Evolutionary conservation across 2,797 vertebrate genomes (phyloP), one percentile per base, ranked within the genome.

Genomic region (Falco peregrinus): DNA sequence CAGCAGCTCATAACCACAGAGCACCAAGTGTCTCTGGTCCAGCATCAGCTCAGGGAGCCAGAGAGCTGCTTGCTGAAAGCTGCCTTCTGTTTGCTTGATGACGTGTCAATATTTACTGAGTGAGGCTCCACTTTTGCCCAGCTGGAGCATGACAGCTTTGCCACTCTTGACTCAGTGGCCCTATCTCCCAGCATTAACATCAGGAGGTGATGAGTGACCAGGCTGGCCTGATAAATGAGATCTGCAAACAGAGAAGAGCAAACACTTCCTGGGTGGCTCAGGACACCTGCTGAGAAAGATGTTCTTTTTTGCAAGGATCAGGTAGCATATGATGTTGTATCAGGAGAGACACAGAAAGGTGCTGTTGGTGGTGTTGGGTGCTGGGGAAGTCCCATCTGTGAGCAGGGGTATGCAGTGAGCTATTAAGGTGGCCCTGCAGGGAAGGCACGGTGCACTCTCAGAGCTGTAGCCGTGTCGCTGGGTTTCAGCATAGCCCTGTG

Each of bases 51-150:
- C 76, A 94, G 84, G 81, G 87, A 95, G 89, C 73, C 88, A 86
- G 79, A 93, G 83, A 85, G 80, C 83, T 95, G 48, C 95, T 81
- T 95, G 96, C 87, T 95, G 94, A 97, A 97, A 97, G 95, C 87
- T 95, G 90, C 80, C 82, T 93, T 95, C 95, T 97, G 74, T 95
- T 95, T 96, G 94, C 91, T 94, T 96, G 91, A 45, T 89, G 93
- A 57, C 12, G 0, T 96, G 97, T 97, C 96, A 97, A 95, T 97
- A 97, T 97, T 97, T 97, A 93, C 97, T 81, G 85, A 96, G 93
- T 90, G 93, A 95, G 92, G 86, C 94, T 91, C 95, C 89, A 95
- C 95, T 95, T 95, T 84, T 97, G 83, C 87, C 93, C 80, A 97
- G 93, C 91, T 97, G 96, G 84, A 96, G 89, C 74, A 53, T 97